Conservation (phyloP, 1,140 invertebrate genomes). For the Zeugodacus cucurbitae region DNA sequence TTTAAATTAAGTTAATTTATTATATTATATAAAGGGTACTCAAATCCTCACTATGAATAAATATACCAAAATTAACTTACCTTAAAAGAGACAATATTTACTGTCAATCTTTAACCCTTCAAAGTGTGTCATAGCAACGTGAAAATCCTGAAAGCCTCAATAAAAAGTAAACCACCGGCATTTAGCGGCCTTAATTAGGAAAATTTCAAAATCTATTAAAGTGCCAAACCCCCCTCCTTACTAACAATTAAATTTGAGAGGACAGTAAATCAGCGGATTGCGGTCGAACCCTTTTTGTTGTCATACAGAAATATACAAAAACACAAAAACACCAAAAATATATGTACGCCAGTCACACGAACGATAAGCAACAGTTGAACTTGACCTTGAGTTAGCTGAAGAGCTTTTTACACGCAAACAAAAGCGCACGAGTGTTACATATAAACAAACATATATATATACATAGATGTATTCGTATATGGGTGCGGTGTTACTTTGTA, state of each 20-base stretch:
- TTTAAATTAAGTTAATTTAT: no score
- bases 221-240: neutral
- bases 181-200: neutral
- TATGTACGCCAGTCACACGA: neutral
- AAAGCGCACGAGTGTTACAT: constrained; percentile 48
- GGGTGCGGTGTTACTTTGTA: constrained; percentile 45
- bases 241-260: neutral
- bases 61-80: no score
- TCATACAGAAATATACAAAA: neutral
- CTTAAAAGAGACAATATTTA: no score
- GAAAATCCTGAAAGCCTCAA: no score
- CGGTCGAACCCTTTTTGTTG: neutral
- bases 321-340: neutral
- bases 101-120: no score
- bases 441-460: constrained; percentile 45
- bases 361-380: constrained; percentile 49
- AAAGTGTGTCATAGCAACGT: no score
- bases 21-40: no score
- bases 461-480: no score
- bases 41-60: no score
- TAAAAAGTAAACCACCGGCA: neutral
- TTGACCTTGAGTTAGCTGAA: constrained; percentile 58
- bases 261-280: neutral
- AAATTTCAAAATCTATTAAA: neutral
- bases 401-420: constrained; percentile 52